These are phyloP conservation scores for Metellina segmentata DNA, from an alignment of 2,888 invertebrate species.

Conservation along the genomic window DNA sequence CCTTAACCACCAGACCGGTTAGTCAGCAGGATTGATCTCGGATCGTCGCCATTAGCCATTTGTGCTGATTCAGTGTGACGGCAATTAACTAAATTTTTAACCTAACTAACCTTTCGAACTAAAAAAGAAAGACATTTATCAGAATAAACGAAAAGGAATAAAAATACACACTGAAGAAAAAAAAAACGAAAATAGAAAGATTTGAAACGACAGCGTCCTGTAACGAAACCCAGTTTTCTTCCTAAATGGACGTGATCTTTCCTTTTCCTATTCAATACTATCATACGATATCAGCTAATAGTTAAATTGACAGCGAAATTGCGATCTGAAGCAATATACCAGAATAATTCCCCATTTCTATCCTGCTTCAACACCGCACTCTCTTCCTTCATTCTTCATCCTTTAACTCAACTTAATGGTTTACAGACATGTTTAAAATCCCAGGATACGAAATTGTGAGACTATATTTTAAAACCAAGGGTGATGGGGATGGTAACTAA, in stretches of 20 bases:
- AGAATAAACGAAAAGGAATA: too few relatives aligned
- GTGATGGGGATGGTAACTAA: background rate
- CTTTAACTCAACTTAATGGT: background rate
- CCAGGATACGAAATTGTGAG: background rate
- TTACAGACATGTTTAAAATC: background rate
- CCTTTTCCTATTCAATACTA: background rate
- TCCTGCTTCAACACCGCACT: too few relatives aligned
- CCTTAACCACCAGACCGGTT: too few relatives aligned
- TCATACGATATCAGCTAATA: background rate
- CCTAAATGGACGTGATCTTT: background rate
- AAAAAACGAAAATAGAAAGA: too few relatives aligned
- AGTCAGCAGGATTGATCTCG: too few relatives aligned
- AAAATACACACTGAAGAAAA: too few relatives aligned
- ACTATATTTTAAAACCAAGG: background rate
- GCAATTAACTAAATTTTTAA: too few relatives aligned
- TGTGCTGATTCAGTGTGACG: too few relatives aligned
- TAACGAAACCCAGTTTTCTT: background rate
- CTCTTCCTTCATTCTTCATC: background rate
- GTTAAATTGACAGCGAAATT: background rate
- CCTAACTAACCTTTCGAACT: too few relatives aligned
- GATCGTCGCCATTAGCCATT: too few relatives aligned
- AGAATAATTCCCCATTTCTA: background rate
- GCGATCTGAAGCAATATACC: background rate
- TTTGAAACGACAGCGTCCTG: background rate
- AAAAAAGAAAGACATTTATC: too few relatives aligned